Conservation (phyloP, 2,113 vertebrate genomes). For the Notiomystis cincta region DNA sequence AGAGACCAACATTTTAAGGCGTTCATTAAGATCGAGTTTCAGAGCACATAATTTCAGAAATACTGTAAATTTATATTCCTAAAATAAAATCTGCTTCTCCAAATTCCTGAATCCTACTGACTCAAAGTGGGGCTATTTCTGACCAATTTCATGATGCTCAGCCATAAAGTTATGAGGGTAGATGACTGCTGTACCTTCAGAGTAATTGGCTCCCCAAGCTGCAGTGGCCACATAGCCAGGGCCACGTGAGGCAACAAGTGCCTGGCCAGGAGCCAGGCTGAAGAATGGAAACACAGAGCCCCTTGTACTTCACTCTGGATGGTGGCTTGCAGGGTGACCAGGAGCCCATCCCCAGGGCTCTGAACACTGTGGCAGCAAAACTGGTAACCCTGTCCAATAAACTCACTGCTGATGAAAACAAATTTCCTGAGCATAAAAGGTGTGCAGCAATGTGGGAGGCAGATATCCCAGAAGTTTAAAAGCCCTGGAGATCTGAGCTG, state of each 20-base stretch:
- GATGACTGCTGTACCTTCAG: not conserved
- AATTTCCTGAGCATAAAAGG: not conserved
- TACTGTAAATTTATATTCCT: not conserved
- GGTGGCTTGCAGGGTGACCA: not conserved
- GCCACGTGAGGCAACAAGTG: rapidly evolving
- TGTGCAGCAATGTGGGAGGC: not conserved
- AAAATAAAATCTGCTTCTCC: not conserved
- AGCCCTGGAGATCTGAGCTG: not conserved
- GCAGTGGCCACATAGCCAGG: not conserved
- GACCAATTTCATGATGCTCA: not conserved
- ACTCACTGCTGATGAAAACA: not conserved
- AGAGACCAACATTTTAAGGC: not conserved
- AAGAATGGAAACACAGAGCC: not conserved
- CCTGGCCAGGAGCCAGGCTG: not conserved
- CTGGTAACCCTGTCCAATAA: not conserved
- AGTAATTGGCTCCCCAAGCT: not conserved
- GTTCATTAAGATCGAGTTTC: not conserved
- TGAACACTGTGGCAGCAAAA: not conserved
- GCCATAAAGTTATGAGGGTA: not conserved
- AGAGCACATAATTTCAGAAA: not conserved
- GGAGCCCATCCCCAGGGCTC: not conserved
- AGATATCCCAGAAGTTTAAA: not conserved
- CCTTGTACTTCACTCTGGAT: not conserved
- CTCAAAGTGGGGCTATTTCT: not conserved
- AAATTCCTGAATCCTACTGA: not conserved